These are phyloP conservation scores for Aleiodes leptofemur DNA, from an alignment of 2,888 invertebrate species.

Conservation along the genomic window DNA sequence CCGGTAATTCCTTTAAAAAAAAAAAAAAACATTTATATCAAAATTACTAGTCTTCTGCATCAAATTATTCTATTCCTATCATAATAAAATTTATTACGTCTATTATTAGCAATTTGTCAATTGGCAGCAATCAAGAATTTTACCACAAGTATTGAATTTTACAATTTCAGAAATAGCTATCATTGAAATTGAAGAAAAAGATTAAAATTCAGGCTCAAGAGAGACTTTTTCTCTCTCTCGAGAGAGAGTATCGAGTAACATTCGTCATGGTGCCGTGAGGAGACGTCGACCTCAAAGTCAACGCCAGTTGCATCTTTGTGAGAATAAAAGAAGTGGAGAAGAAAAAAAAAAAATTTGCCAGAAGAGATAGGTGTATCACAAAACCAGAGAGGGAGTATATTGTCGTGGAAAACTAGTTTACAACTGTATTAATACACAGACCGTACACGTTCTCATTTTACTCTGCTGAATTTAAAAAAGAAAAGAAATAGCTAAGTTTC, in stretches of 20 bases:
- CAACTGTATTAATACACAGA: conserved; percentile 47
- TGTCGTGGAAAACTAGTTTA: conserved; percentile 55
- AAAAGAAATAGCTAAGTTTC: not conserved
- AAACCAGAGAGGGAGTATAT: not conserved
- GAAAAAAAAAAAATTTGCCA: not conserved
- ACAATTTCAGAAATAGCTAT: not conserved
- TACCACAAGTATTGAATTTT: not conserved
- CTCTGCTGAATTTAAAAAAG: not conserved
- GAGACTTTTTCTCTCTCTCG: not conserved
- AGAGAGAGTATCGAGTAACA: conserved; percentile 63
- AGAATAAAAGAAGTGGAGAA: not conserved
- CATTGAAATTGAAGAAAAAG: not conserved
- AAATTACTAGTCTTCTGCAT: too few species aligned
- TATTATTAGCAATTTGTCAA: too few species aligned
- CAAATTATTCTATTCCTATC: too few species aligned
- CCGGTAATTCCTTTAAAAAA: too few species aligned
- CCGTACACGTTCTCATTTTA: conserved; percentile 4
- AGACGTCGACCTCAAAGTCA: conserved; percentile 67
- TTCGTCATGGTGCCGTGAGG: conserved; percentile 68
- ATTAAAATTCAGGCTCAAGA: not conserved
- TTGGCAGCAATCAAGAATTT: too few species aligned
- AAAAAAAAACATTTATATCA: too few species aligned
- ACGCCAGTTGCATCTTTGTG: conserved; percentile 48
- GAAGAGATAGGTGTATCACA: conserved; percentile 10
- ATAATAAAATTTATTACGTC: too few species aligned